Conservation (phyloP, 2,888 invertebrate genomes). For the Mythimna loreyi region DNA sequence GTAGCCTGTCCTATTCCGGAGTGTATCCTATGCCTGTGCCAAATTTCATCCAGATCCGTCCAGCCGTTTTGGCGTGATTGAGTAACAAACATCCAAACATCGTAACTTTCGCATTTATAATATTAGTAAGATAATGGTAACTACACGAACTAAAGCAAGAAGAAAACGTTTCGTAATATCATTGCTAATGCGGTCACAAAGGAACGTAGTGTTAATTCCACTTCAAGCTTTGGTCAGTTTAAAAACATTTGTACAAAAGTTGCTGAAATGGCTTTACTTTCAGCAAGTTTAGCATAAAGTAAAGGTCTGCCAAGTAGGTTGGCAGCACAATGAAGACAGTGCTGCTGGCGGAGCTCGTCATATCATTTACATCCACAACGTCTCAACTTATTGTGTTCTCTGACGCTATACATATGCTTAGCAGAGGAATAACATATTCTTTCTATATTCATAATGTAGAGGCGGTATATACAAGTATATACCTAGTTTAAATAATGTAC, state of each 20-base stretch:
- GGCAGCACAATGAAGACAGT: conserved; percentile 68
- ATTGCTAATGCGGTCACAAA: conserved; percentile 12
- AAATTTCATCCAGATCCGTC: too few relatives aligned
- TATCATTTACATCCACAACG: conserved; percentile 76
- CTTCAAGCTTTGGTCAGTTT: conserved; percentile 32
- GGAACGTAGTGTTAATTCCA: conserved; percentile 25
- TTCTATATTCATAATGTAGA: conserved; percentile 65
- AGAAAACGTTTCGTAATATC: conserved; percentile 2
- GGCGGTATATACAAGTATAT: conserved; percentile 25
- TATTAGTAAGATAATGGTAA: too few relatives aligned
- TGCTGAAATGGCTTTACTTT: conserved; percentile 67
- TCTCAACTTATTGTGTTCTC: conserved; percentile 68
- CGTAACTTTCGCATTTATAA: too few relatives aligned
- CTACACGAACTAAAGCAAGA: not conserved
- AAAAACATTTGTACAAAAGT: conserved; percentile 65
- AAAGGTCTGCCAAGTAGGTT: conserved; percentile 83
- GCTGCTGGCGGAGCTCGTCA: conserved; percentile 68
- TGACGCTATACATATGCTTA: conserved; percentile 63
- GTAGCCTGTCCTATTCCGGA: too few relatives aligned
- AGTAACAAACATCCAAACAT: too few relatives aligned
- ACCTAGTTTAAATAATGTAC: conserved; percentile 20
- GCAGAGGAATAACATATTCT: conserved; percentile 57
- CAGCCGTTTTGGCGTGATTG: too few relatives aligned
- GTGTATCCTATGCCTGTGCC: too few relatives aligned
- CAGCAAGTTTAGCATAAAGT: conserved; percentile 76